Evolutionary conservation across 2,113 vertebrate species (phyloP), one percentile per base, ranked within the genome.

Genomic region (Crotalus tigris): DNA sequence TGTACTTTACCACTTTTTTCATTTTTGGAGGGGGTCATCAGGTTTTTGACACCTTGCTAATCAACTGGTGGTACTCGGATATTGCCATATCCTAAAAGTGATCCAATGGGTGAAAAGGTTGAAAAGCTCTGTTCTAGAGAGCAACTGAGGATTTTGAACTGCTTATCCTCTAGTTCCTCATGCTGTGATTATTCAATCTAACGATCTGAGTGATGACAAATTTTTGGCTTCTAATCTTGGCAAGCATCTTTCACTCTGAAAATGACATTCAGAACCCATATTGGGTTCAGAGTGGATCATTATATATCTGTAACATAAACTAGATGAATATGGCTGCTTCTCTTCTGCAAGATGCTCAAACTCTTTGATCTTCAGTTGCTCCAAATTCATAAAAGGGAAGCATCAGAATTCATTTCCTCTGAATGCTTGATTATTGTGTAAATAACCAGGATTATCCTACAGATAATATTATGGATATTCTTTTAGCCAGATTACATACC

Each of bases 271-370:
- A 55, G 53, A 57, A 33, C 53, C 75, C 46, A 39, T 53, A 17
- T 44, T 49, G 61, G 29, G 8, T 55, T 91, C 39, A 91, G 13
- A n/a, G 8, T 86, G 26, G 44, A 44, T 86, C 81, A 51, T n/a
- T n/a, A 46, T 29, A 49, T 29, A 11, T n/a, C 85, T 39, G 53
- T 26, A 46, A 33, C 7, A 49, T 39, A 4, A 49, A 46, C 17
- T 59, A 33, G 21, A 21, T 58, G 21, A 29, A 29, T 89, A 59
- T 64, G 46, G 15, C 33, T 92, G 53, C 9, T n/a, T 19, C 1
- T 94, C 91, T 61, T 94, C 89, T 7, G 39, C 86, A 61, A 86
- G 51, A 17, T n/a, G 29, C 29, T 89, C 75, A 29, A 90, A 53
- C 64, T 29, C 0, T 1, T 49, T 44, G 13, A 26, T 85, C 33